Percentiles rank a stretch among this genome's conserved stretches.
phyloP scores from a whole-genome alignment of 64 coral and sea anemone species.

The Dendronephthya gigantea region DNA sequence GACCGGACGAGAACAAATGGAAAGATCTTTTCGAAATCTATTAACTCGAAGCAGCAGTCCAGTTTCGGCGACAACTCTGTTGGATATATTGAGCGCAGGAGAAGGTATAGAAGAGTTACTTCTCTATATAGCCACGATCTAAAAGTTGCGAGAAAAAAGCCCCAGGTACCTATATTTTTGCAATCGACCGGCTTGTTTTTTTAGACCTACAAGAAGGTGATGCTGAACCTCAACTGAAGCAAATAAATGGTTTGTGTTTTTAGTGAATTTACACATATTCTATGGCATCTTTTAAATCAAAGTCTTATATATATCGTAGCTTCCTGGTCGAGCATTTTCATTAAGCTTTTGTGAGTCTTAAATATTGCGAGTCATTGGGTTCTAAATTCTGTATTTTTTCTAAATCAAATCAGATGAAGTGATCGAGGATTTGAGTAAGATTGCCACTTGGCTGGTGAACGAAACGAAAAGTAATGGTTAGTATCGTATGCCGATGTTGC shows the following conservation, averaged over 20 bases:
- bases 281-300: too few species aligned
- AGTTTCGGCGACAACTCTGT: constrained; percentile 55
- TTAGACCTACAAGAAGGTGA: neutral
- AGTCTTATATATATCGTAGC: too few species aligned
- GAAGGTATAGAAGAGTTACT: constrained; percentile 49
- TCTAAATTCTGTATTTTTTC: too few species aligned
- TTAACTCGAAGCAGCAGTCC: constrained; percentile 80
- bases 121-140: too few species aligned
- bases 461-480: neutral
- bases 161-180: too few species aligned
- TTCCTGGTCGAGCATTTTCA: too few species aligned
- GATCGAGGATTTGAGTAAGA: constrained; percentile 2
- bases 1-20: constrained; percentile 59
- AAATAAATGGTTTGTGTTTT: neutral
- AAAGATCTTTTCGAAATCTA: constrained; percentile 70
- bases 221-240: neutral
- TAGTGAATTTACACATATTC: neutral
- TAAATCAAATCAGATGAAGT: constrained; percentile 14
- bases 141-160: too few species aligned
- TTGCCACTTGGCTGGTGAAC: neutral
- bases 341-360: too few species aligned
- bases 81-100: constrained; percentile 40
- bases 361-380: too few species aligned
- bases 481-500: too few species aligned
- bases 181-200: too few species aligned